Evolutionary conservation across 2,888 invertebrate species (phyloP).

Genomic region (Diarsia dahlii): DNA sequence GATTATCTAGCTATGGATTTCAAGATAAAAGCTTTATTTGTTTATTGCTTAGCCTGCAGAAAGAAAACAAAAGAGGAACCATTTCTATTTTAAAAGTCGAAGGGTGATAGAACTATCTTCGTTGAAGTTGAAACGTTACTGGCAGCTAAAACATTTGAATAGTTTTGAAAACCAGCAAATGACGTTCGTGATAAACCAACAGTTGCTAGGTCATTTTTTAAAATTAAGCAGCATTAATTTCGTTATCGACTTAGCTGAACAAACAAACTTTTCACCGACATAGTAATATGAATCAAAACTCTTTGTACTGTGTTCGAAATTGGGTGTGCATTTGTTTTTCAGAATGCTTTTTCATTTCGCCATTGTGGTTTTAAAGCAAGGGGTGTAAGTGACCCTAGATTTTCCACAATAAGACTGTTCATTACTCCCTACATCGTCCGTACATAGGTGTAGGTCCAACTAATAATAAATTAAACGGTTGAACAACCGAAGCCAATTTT

Average conservation of each 20-base stretch:
- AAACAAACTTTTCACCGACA: background rate
- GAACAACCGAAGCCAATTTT: constrained; percentile 82
- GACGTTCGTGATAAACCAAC: background rate
- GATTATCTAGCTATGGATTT: constrained; percentile 81
- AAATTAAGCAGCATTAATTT: too few species aligned
- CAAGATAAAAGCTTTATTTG: constrained; percentile 77
- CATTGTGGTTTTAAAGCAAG: constrained; percentile 13
- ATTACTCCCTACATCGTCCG: constrained; percentile 50
- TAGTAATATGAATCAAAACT: background rate
- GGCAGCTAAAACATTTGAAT: constrained; percentile 1
- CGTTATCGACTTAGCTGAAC: background rate
- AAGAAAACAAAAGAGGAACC: constrained; percentile 7
- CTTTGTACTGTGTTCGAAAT: background rate
- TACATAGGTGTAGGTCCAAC: constrained; percentile 63
- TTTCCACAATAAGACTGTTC: constrained; percentile 45
- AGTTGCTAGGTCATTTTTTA: too few species aligned
- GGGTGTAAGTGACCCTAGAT: constrained; percentile 21
- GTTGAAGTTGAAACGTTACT: background rate
- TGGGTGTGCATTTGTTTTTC: background rate
- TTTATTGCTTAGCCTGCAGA: constrained; percentile 55
- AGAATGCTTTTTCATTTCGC: background rate
- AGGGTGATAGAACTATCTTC: background rate
- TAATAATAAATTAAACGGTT: constrained; percentile 77
- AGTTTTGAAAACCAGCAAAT: background rate
- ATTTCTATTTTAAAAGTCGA: background rate